Evolutionary conservation across 2,888 invertebrate species (phyloP).

Genomic region (Chalcis sispes): DNA sequence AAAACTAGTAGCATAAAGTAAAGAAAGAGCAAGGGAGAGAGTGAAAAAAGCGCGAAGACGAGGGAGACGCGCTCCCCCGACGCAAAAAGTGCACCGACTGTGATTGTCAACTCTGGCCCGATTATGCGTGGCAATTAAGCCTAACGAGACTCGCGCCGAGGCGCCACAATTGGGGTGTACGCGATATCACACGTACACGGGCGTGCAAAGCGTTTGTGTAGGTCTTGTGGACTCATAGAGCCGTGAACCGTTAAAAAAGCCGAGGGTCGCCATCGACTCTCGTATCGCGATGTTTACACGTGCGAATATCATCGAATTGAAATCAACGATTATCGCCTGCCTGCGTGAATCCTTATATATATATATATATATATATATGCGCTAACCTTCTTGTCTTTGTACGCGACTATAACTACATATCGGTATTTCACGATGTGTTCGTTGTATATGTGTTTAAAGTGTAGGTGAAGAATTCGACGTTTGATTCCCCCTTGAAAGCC

Average conservation of each 20-base stretch:
- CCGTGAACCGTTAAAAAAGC: too few relatives aligned
- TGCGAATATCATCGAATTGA: constrained; percentile 47
- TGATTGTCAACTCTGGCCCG: constrained; percentile 20
- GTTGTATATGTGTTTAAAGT: too few relatives aligned
- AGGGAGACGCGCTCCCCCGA: not conserved
- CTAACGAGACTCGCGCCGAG: constrained; percentile 36
- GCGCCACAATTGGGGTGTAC: constrained; percentile 1
- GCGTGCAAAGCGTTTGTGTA: not conserved
- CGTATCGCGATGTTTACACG: constrained; percentile 45
- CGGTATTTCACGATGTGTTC: too few relatives aligned
- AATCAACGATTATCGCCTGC: constrained; percentile 26
- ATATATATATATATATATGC: not conserved
- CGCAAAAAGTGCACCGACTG: constrained; percentile 5
- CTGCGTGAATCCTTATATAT: too few relatives aligned
- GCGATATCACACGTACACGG: not conserved
- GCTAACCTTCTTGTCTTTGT: too few relatives aligned
- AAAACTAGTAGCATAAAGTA: too few relatives aligned
- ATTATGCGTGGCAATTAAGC: constrained; percentile 48
- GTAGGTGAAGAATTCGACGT: too few relatives aligned
- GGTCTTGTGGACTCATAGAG: not conserved
- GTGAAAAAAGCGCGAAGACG: constrained; percentile 14
- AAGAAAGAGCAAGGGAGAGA: not conserved
- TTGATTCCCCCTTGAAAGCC: too few relatives aligned
- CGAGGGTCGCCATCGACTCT: not conserved
- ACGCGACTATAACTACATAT: too few relatives aligned